phyloP scores from a whole-genome alignment of 2,113 vertebrate genomes.

The Cephalophus harveyi region DNA sequence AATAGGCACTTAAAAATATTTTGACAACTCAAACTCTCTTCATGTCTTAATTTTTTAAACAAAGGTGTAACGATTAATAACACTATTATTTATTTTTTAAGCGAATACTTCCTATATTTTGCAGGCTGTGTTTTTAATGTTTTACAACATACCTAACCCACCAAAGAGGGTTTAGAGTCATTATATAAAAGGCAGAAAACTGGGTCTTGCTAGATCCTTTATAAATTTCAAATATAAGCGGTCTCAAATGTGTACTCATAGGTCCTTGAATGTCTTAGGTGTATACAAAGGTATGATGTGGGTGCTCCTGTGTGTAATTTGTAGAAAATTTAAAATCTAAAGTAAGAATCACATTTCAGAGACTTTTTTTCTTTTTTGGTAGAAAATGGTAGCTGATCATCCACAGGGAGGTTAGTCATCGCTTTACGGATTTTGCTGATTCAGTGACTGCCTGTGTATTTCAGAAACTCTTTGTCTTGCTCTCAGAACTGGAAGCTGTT shows the following conservation, averaged over 20 bases:
- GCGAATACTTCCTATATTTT: not conserved
- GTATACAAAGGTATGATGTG: not conserved
- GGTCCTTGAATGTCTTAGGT: not conserved
- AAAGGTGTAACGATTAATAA: not conserved
- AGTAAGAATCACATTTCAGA: not conserved
- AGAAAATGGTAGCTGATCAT: not conserved
- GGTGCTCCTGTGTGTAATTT: not conserved
- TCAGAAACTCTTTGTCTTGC: not conserved
- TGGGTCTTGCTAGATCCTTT: not conserved
- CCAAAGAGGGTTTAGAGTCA: not conserved
- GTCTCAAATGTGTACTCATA: not conserved
- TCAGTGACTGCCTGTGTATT: not conserved
- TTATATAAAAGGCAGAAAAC: not conserved
- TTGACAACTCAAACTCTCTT: slow-evolving; percentile 1
- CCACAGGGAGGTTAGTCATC: not conserved
- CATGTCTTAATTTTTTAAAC: slow-evolving; percentile 9
- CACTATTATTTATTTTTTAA: not conserved
- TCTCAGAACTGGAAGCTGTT: not conserved
- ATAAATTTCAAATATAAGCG: not conserved
- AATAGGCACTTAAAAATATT: slow-evolving; percentile 31
- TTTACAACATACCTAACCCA: not conserved
- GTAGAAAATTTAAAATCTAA: not conserved
- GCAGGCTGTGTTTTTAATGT: not conserved
- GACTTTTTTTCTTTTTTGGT: not conserved
- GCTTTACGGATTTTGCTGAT: not conserved